Evolutionary conservation across 2,797 vertebrate species (phyloP).

Genomic region (Sebastolobus alascanus): DNA sequence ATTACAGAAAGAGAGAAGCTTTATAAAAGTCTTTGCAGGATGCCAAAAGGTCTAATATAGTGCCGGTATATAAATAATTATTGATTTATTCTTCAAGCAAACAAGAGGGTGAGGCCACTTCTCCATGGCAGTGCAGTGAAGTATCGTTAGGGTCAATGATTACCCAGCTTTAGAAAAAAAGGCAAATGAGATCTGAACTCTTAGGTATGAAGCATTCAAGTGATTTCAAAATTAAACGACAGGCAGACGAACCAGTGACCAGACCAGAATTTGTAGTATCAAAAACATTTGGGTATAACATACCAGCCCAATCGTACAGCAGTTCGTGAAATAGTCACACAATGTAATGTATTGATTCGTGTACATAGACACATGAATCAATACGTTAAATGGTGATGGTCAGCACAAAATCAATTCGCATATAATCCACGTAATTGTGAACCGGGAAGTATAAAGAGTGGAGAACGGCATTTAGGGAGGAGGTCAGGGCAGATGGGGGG

Average conservation of each 20-base stretch:
- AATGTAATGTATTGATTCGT: too few species aligned
- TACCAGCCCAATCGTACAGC: too few species aligned
- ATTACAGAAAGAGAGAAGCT: slow-evolving; percentile 69
- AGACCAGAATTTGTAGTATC: background rate
- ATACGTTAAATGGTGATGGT: too few species aligned
- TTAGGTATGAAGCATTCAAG: background rate
- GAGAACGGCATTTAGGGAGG: too few species aligned
- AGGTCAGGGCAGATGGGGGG: too few species aligned
- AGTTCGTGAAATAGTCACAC: too few species aligned
- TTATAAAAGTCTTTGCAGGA: slow-evolving; percentile 78
- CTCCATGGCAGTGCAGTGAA: slow-evolving; percentile 43
- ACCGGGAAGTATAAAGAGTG: too few species aligned
- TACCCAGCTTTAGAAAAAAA: slow-evolving; percentile 10
- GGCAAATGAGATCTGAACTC: slow-evolving; percentile 4
- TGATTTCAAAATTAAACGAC: slow-evolving; percentile 24
- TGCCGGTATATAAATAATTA: slow-evolving; percentile 44
- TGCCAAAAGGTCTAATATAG: slow-evolving; percentile 53
- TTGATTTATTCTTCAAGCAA: slow-evolving; percentile 45
- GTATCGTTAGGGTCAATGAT: slow-evolving; percentile 57
- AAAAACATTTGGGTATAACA: background rate
- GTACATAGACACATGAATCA: too few species aligned
- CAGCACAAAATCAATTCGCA: too few species aligned
- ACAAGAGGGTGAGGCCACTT: slow-evolving; percentile 19
- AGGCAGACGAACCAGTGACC: slow-evolving; percentile 14
- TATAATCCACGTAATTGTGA: too few species aligned